Evolutionary conservation across 2,797 vertebrate species (phyloP).

Genomic region (Morus bassanus): DNA sequence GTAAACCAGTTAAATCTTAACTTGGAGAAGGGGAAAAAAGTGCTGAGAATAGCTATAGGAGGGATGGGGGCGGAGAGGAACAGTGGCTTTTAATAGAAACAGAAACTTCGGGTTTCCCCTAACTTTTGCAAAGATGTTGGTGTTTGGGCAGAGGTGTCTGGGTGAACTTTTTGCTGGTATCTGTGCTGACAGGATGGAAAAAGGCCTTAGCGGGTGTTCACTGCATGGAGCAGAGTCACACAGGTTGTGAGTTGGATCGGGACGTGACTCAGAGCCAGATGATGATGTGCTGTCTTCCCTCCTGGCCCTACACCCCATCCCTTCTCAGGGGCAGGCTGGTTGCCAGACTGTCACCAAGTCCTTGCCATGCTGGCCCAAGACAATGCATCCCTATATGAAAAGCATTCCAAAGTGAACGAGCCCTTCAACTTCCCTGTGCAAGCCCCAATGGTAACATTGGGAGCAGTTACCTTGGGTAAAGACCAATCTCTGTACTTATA

Average conservation of each 20-base stretch:
- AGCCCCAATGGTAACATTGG: fast-evolving
- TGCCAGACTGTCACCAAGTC: too few species aligned
- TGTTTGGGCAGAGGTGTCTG: not conserved
- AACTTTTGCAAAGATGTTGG: not conserved
- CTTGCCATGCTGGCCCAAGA: not conserved
- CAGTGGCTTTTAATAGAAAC: not conserved
- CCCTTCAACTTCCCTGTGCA: not conserved
- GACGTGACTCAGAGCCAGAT: too few species aligned
- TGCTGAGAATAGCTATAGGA: not conserved
- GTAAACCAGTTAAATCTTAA: not conserved
- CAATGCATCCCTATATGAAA: not conserved
- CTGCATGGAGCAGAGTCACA: not conserved
- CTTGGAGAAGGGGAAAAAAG: not conserved
- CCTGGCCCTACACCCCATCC: not conserved
- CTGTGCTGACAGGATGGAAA: not conserved
- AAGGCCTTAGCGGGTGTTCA: not conserved
- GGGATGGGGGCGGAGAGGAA: not conserved
- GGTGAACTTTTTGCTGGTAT: not conserved
- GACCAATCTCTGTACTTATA: not conserved
- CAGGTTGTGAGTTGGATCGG: not conserved
- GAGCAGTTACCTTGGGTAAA: not conserved
- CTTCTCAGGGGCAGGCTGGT: not conserved
- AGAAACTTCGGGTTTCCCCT: not conserved
- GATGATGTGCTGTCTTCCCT: not conserved
- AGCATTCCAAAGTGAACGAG: not conserved